These are phyloP conservation scores for Macropis europaea DNA, from an alignment of 2,888 invertebrate genomes.

Conservation along the genomic window DNA sequence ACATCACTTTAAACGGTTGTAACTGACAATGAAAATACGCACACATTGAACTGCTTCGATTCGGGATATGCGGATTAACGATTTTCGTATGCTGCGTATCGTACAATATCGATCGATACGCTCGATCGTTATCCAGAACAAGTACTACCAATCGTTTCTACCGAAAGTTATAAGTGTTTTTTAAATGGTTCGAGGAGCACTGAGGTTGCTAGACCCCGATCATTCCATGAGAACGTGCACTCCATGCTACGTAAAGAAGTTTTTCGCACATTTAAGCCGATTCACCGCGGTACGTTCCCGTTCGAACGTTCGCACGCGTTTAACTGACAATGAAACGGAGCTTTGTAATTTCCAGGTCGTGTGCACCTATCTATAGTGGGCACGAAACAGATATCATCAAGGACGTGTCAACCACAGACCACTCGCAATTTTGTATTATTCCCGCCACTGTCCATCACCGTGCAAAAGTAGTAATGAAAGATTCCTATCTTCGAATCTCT, in stretches of 20 bases:
- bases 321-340: conserved; percentile 58
- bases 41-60: background rate
- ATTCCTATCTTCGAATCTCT: too few relatives aligned
- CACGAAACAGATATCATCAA: conserved; percentile 39
- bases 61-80: background rate
- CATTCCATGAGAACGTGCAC: background rate
- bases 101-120: background rate
- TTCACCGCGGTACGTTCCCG: conserved; percentile 15
- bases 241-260: background rate
- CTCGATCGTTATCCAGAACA: background rate
- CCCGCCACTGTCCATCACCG: background rate
- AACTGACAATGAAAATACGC: background rate
- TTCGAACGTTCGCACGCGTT: conserved; percentile 43
- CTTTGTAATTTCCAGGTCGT: conserved; percentile 58
- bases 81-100: background rate
- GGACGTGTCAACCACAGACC: conserved; percentile 42
- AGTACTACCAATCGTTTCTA: too few relatives aligned
- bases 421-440: conserved; percentile 46
- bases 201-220: conserved; percentile 17
- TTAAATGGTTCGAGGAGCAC: background rate
- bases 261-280: background rate
- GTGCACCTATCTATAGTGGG: conserved; percentile 35
- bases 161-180: too few relatives aligned
- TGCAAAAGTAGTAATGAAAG: conserved; percentile 8
- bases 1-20: background rate